These are phyloP conservation scores for Cephus rjabovi DNA, from an alignment of 2,888 invertebrate species.

Conservation along the genomic window DNA sequence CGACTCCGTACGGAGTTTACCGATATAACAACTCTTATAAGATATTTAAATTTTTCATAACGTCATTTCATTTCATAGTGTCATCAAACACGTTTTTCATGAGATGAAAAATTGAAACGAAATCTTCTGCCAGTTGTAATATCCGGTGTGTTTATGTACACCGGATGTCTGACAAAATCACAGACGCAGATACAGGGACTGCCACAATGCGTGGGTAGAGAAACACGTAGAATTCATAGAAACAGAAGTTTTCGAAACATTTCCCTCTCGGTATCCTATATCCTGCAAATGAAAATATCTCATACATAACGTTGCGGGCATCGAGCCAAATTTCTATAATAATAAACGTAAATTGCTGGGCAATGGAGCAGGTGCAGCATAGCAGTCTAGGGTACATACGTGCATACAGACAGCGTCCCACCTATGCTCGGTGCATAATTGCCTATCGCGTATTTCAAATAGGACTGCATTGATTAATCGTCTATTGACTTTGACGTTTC, in stretches of 20 bases:
- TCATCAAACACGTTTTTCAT: no score
- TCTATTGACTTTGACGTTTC: background rate
- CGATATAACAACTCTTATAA: no score
- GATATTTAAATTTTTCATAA: no score
- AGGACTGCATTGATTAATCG: background rate
- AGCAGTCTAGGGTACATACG: background rate
- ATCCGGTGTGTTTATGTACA: background rate
- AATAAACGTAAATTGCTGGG: slow-evolving; percentile 4
- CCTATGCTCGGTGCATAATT: background rate
- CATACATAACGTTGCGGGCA: slow-evolving; percentile 1
- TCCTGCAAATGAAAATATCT: slow-evolving; percentile 1
- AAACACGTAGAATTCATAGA: slow-evolving; percentile 5
- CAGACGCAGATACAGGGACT: background rate
- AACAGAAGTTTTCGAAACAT: slow-evolving; percentile 3
- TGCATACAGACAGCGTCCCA: background rate
- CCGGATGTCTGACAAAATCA: background rate
- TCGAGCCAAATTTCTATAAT: slow-evolving; percentile 5
- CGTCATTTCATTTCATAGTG: no score
- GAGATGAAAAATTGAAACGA: background rate
- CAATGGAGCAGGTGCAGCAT: slow-evolving; percentile 4
- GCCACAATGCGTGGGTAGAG: background rate
- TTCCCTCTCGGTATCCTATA: background rate
- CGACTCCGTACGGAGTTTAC: background rate
- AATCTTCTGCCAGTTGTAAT: background rate
- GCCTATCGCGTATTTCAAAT: background rate